phyloP scores from a whole-genome alignment of 2,888 invertebrate species.

The Limnephilus rhombicus region DNA sequence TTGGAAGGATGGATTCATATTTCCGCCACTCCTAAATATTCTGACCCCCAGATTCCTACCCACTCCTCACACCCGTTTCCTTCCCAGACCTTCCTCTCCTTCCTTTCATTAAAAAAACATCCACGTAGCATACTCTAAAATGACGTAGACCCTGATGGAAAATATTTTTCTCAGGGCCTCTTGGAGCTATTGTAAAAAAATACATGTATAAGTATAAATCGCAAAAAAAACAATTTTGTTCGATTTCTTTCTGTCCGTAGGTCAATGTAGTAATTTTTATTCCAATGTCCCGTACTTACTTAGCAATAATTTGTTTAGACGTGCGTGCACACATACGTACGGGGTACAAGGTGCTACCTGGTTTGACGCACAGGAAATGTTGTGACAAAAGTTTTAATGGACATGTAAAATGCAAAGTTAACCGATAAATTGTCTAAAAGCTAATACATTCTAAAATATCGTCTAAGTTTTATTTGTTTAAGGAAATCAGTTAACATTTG shows the following conservation, averaged over 20 bases:
- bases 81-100: too few species aligned
- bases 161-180: too few species aligned
- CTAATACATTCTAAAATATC: neutral
- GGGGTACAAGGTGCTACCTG: neutral
- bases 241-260: neutral
- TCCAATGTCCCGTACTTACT: neutral
- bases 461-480: neutral
- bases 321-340: neutral
- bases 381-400: conserved; percentile 4
- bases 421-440: neutral
- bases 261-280: neutral
- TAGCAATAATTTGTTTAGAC: conserved; percentile 3
- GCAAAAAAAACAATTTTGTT: neutral
- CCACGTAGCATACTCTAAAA: too few species aligned
- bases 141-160: too few species aligned
- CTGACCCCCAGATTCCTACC: too few species aligned
- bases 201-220: neutral
- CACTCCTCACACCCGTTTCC: too few species aligned
- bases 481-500: neutral
- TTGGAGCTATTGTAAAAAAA: neutral
- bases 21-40: too few species aligned
- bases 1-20: too few species aligned
- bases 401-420: neutral
- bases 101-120: too few species aligned
- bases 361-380: neutral